Evolutionary conservation across 2,113 vertebrate species (phyloP).

Genomic region (Actenoides lindsayi): DNA sequence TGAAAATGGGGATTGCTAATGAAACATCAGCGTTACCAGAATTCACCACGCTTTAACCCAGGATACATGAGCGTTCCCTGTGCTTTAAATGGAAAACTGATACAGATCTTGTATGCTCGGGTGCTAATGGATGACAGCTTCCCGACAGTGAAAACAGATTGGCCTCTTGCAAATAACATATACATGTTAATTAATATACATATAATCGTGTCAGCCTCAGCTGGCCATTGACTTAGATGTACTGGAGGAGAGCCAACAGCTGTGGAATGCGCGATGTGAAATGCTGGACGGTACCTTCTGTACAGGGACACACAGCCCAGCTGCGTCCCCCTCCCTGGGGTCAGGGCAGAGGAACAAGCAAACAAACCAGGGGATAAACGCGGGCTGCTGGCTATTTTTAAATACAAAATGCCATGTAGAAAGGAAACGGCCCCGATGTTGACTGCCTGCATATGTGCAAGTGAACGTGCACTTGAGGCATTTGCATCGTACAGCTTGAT

Average conservation of each 20-base stretch:
- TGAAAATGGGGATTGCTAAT: slow-evolving; percentile 5
- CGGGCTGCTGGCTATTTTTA: rapidly evolving
- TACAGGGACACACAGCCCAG: rapidly evolving
- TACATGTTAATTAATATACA: not conserved
- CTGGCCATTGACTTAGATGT: rapidly evolving
- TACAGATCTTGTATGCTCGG: not conserved
- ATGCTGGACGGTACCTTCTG: rapidly evolving
- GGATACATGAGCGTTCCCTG: not conserved
- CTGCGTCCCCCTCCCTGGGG: rapidly evolving
- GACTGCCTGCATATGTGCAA: not conserved
- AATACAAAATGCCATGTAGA: rapidly evolving
- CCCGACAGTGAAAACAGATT: not conserved
- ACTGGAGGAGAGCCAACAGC: not conserved
- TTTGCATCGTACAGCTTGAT: rapidly evolving
- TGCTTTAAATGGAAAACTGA: not conserved
- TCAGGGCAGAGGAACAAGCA: not conserved
- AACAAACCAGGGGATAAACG: rapidly evolving
- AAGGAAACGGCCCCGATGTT: not conserved
- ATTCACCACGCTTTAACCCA: not conserved
- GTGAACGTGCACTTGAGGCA: not conserved
- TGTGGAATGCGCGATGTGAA: not conserved
- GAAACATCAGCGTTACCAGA: not conserved
- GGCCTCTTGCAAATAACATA: not conserved
- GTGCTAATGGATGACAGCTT: not conserved
- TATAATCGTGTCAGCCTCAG: not conserved